These are phyloP conservation scores for Takifugu flavidus DNA, from an alignment of 2,113 vertebrate species.

Conservation along the genomic window DNA sequence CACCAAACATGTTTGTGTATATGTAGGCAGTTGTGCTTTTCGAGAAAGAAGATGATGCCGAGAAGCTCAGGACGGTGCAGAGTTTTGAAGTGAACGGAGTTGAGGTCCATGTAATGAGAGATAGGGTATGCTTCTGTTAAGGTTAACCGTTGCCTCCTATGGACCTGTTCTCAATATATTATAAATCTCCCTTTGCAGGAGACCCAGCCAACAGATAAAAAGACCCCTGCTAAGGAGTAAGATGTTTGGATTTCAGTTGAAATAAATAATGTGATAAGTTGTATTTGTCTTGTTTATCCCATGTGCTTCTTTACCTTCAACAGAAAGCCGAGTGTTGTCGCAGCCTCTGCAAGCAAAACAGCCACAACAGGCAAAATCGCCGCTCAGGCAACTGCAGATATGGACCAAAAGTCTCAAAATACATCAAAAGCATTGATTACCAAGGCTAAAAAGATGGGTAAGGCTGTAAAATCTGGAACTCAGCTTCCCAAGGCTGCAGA, in stretches of 20 bases:
- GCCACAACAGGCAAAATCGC: not conserved
- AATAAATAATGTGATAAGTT: too few relatives aligned
- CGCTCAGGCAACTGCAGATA: too few relatives aligned
- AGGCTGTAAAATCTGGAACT: not conserved
- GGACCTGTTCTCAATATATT: not conserved
- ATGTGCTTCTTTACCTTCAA: not conserved
- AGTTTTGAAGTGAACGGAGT: conserved; percentile 37
- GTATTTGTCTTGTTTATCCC: not conserved
- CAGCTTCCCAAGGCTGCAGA: not conserved
- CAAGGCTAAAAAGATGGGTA: not conserved
- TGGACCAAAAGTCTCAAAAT: not conserved
- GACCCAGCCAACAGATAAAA: not conserved
- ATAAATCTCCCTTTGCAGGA: not conserved
- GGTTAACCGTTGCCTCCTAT: too few relatives aligned
- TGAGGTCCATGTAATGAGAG: conserved; percentile 23
- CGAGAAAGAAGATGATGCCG: conserved; percentile 63
- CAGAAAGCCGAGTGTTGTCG: not conserved
- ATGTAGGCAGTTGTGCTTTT: conserved; percentile 59
- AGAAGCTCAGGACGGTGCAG: conserved; percentile 42
- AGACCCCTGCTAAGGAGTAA: not conserved
- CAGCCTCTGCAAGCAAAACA: not conserved
- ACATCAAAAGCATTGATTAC: not conserved
- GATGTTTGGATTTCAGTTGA: too few relatives aligned
- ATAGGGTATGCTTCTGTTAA: conserved; percentile 8
- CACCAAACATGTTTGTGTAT: not conserved